Percentiles rank a stretch among this genome's conserved stretches.
Conservation (phyloP, 2,797 vertebrate genomes). For the Phataginus tricuspis region DNA sequence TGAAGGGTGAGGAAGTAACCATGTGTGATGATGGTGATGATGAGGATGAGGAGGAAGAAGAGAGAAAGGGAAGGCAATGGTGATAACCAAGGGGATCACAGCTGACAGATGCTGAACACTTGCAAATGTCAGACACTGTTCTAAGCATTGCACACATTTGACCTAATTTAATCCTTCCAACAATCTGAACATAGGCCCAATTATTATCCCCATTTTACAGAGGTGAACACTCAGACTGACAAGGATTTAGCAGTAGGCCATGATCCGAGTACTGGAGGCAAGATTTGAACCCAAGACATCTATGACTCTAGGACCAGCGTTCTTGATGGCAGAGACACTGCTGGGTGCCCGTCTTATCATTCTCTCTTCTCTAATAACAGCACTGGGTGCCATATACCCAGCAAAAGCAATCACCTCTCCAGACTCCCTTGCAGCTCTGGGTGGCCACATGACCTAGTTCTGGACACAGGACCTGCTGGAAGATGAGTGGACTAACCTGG, state of each 20-base stretch:
- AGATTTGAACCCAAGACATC: not conserved
- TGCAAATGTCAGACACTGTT: too few species aligned
- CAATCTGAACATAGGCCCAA: not conserved
- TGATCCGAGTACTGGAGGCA: not conserved
- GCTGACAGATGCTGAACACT: not conserved
- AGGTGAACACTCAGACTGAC: not conserved
- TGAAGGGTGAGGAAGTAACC: not conserved
- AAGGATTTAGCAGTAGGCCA: not conserved
- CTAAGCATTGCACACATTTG: not conserved
- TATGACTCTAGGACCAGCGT: not conserved
- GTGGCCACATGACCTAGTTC: not conserved
- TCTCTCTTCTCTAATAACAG: not conserved
- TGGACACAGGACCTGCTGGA: not conserved
- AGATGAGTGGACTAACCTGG: not conserved
- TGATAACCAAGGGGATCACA: not conserved
- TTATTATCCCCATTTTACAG: not conserved
- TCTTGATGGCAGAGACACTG: not conserved
- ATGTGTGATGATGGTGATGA: not conserved
- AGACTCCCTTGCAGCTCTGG: not conserved
- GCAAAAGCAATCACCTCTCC: not conserved
- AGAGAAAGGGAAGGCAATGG: fast-evolving
- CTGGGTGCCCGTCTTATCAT: not conserved
- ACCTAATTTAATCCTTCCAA: not conserved
- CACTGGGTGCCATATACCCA: not conserved
- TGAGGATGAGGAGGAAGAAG: not conserved